Percentiles rank a stretch among this genome's conserved stretches.
phyloP scores from a whole-genome alignment of 2,888 invertebrate species.

The Nemurella pictetii region DNA sequence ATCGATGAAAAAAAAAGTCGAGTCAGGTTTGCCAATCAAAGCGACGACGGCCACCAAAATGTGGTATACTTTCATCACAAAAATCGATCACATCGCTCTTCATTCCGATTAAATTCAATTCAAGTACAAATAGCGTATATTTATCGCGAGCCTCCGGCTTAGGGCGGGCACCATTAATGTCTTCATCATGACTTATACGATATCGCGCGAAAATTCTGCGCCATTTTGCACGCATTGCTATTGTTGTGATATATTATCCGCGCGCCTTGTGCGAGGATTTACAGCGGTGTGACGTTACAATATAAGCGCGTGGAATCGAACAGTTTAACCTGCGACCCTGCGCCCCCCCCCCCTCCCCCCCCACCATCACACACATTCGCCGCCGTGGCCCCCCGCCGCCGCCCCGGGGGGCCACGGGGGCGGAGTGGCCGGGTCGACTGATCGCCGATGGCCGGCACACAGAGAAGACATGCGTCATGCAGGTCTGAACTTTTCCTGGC shows the following conservation, averaged over 20 bases:
- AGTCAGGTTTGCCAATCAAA: too few species aligned
- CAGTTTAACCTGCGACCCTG: slow-evolving; percentile 23
- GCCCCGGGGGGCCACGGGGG: too few species aligned
- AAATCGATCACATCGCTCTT: background rate
- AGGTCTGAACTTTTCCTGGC: background rate
- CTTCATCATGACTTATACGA: background rate
- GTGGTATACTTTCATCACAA: too few species aligned
- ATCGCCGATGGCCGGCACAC: background rate
- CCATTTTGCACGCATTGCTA: background rate
- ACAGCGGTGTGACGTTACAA: slow-evolving; percentile 8
- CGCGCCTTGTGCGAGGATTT: background rate
- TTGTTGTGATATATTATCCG: background rate
- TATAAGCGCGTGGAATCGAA: slow-evolving; percentile 27
- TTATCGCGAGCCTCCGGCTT: background rate
- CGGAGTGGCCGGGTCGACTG: background rate
- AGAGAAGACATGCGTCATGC: background rate
- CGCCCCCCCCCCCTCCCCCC: background rate
- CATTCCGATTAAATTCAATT: background rate
- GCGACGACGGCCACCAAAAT: too few species aligned
- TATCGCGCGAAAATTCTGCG: background rate
- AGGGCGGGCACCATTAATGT: background rate
- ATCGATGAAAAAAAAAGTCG: too few species aligned
- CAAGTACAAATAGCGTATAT: background rate
- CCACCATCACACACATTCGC: too few species aligned
- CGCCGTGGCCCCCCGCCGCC: background rate